Percentiles rank a stretch among this genome's conserved stretches.
phyloP scores from a whole-genome alignment of 2,888 invertebrate species.

The Acleris cristana region DNA sequence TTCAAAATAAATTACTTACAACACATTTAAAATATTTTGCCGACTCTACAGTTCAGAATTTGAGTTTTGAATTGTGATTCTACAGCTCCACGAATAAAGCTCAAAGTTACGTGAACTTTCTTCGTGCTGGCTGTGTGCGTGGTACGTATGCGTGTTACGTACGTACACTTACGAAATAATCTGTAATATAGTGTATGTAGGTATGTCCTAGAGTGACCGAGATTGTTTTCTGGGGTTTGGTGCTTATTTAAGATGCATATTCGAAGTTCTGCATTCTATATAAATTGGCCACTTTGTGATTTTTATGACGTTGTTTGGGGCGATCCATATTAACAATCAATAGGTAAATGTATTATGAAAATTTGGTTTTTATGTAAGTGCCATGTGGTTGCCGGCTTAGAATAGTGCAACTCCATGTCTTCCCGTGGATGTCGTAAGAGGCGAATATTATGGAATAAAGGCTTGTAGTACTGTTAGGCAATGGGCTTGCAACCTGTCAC shows the following conservation, averaged over 20 bases:
- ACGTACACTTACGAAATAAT: slow-evolving; percentile 32
- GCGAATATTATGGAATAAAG: too few species aligned
- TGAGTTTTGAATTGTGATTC: slow-evolving; percentile 42
- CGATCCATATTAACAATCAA: too few species aligned
- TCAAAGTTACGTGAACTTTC: slow-evolving; percentile 40
- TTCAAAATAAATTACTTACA: too few species aligned
- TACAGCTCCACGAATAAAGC: slow-evolving; percentile 44
- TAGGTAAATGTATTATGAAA: too few species aligned
- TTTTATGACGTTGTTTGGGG: too few species aligned
- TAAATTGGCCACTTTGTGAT: neutral
- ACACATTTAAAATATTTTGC: slow-evolving; percentile 25
- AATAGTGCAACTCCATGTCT: too few species aligned
- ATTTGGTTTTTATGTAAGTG: too few species aligned
- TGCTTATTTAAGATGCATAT: slow-evolving; percentile 1
- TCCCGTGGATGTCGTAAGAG: too few species aligned
- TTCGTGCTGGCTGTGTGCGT: slow-evolving; percentile 13
- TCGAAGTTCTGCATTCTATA: neutral
- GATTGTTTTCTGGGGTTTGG: slow-evolving; percentile 39
- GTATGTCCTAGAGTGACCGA: slow-evolving; percentile 60
- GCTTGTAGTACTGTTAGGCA: too few species aligned
- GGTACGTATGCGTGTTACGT: slow-evolving; percentile 23
- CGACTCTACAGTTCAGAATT: slow-evolving; percentile 42
- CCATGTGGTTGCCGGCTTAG: too few species aligned
- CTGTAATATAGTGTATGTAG: slow-evolving; percentile 37
- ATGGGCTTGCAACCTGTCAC: too few species aligned